phyloP scores from a whole-genome alignment of 2,797 vertebrate genomes.

The Amphiprion clarkii region DNA sequence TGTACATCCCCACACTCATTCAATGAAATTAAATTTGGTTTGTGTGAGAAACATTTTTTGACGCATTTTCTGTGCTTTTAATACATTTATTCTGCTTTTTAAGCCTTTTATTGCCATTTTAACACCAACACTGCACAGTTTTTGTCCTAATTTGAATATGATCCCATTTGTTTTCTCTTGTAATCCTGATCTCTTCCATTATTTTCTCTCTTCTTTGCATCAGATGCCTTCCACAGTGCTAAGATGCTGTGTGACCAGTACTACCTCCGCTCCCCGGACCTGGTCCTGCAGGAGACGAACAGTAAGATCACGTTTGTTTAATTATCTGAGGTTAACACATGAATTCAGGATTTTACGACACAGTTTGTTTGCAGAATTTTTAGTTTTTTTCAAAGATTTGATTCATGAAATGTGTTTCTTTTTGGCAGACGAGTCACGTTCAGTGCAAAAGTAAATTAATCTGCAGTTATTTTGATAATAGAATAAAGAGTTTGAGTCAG shows the following conservation, averaged over 20 bases:
- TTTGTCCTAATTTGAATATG: not conserved
- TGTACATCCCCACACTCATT: not conserved
- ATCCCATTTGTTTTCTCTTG: not conserved
- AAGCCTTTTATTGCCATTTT: not conserved
- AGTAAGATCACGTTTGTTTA: slow-evolving; percentile 80
- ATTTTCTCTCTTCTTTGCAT: not conserved
- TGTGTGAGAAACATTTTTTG: too few species aligned
- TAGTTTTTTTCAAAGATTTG: too few species aligned
- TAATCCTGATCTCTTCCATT: not conserved
- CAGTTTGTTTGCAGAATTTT: too few species aligned
- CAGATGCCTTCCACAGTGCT: slow-evolving; percentile 94
- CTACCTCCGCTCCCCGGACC: slow-evolving; percentile 91
- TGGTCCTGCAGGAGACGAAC: slow-evolving; percentile 89
- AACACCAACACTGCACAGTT: not conserved
- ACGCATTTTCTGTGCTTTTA: not conserved
- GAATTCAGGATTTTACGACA: too few species aligned
- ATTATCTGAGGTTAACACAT: not conserved
- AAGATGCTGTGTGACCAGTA: slow-evolving; percentile 96
- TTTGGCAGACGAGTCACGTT: too few species aligned
- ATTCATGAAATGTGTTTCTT: too few species aligned
- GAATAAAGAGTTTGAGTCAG: too few species aligned
- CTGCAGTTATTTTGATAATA: too few species aligned
- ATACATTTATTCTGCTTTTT: too few species aligned
- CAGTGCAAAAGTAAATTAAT: too few species aligned
- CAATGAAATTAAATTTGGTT: not conserved